Base-by-base conservation (phyloP, 2,113 vertebrate species). In the Stercorarius parasiticus region DNA sequence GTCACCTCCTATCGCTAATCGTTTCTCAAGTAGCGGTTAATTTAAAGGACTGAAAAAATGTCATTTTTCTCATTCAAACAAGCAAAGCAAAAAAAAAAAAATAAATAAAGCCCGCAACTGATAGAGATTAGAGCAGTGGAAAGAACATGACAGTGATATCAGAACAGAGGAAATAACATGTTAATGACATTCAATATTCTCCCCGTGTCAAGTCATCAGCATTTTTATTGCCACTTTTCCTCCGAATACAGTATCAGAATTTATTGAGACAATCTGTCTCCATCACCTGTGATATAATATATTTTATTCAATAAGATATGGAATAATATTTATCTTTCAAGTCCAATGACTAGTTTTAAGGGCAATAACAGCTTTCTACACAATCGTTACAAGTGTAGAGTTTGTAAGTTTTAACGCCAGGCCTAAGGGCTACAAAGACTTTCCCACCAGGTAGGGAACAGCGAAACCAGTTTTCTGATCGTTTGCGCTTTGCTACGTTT, bases 221-320 rank as follows among this genome's bases (percentile, higher is more conserved):
- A 98, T 98, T 98, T 98, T 98, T 98, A 98, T 98, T 98, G 96
- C 98, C 91, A 96, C 98, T 98, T 97, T 98, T 98, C 95, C 97
- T 98, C 98, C 69, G 82, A 98, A 98, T 98, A 98, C 98, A 98
- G 98, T 98, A 98, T 98, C 97, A 98, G 98, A 98, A 98, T 98
- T 98, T 98, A 98, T 98, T 98, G 98, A 98, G 97, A 98, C 98
- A 98, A 98, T 98, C 98, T 98, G 98, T 98, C 98, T 98, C 98
- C 96, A 98, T 98, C 98, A 98, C 97, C 98, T 98, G 97, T 98
- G 98, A 98, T 98, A 98, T 98, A 98, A 98, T 98, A 98, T 96
- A 98, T 98, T 98, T 98, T 98, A 98, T 98, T 98, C 97, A 98
- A 98, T 98, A 98, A 98, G 98, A 97, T 98, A 98, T 77, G 64